Conservation (phyloP, 64 coral and sea anemone genomes). For the Dendrophyllia cribrosa region DNA sequence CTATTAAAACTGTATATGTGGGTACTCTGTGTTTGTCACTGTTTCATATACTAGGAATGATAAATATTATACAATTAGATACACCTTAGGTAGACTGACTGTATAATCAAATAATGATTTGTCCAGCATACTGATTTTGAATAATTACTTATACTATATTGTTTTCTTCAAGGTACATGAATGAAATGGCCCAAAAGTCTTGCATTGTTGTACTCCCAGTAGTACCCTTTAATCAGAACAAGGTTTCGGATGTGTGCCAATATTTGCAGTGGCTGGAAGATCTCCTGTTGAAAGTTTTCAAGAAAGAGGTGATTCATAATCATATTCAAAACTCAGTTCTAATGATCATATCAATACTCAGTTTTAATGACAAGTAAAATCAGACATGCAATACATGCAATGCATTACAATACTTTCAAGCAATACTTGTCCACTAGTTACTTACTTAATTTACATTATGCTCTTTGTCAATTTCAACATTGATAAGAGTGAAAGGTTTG, state of each 20-base stretch:
- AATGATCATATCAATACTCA: background rate
- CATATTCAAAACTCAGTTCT: background rate
- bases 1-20: background rate
- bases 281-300: slow-evolving; percentile 27
- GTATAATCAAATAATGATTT: background rate
- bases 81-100: background rate
- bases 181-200: slow-evolving; percentile 61
- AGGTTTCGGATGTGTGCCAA: slow-evolving; percentile 68
- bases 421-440: background rate
- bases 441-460: slow-evolving; percentile 1
- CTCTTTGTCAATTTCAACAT: too few species aligned
- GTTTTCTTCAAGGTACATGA: slow-evolving; percentile 67
- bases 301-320: background rate
- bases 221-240: slow-evolving; percentile 58
- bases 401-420: too few species aligned
- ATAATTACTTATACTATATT: background rate
- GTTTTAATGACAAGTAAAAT: background rate
- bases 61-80: too few species aligned
- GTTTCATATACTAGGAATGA: too few species aligned
- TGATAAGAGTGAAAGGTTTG: background rate
- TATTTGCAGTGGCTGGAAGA: slow-evolving; percentile 71
- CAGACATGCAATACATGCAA: slow-evolving; percentile 14
- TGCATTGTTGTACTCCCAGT: slow-evolving; percentile 60
- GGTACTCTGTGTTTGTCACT: too few species aligned
- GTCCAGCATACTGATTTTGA: background rate